Base-by-base conservation (phyloP, 2,797 vertebrate genomes). In the Lagorchestes hirsutus region DNA sequence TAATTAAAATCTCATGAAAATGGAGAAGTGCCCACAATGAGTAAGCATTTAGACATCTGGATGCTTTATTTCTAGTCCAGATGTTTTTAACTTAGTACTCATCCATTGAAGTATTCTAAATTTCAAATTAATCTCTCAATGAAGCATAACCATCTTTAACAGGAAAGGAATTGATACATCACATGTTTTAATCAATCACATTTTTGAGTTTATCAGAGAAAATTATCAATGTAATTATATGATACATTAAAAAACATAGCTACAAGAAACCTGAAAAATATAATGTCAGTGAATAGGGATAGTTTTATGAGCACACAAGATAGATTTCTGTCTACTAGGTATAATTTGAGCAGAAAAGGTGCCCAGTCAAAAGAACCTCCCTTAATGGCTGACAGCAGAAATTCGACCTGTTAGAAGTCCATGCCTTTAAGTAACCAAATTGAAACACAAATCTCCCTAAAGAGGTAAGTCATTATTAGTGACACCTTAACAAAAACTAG, bases 1-100 rank as follows among this genome's bases (percentile, higher is more conserved):
- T 87, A 96, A 92, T 97, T 96, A 94, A 97, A 97, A 96, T 58
- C 5, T 3, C 94, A 93, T 93, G 90, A 96, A 95, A 90, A 95
- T 90, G 90, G 98, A 93, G 90, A 5, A 34, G 11, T 96, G 96
- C 96, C 92, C 91, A 96, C 50, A 95, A 18, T 0, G 0, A 98
- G 55, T 11, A 62, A 93, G 94, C 62, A 95, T 95, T 97, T 92
- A 93, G 11, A 93, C 1, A 90, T 52, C 34, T 93, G 90, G 91
- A 90, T 11, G 62, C 52, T 87, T 93, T 91, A 92, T 55, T 28
- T 87, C 46, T 22, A n/a, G 57, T 54, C 91, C 95, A 97, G 95
- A 98, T 97, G 96, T 95, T 97, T 95, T 95, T 96, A 50, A 92
- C 90, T 82, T 91, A 95, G 54, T 62, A 91, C 94, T 74, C 95